Base-by-base conservation (phyloP, 1,140 invertebrate species). In the Drosophila ogumai region DNA sequence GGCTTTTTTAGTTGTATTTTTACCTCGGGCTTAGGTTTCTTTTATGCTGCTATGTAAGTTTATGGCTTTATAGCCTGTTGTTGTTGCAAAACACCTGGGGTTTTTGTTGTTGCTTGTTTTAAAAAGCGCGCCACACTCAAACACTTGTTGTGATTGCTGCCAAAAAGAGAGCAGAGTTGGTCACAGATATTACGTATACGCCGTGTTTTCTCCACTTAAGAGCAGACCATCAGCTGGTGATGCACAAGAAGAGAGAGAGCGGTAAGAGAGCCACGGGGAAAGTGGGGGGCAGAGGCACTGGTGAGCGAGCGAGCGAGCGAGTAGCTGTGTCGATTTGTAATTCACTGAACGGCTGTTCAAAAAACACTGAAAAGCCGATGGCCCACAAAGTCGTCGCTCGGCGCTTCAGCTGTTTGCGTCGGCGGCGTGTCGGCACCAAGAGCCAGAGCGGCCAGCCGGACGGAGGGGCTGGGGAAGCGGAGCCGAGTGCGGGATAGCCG, bases 261-360 rank as follows among this genome's bases (percentile, higher is more conserved):
- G 56, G 47, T 31, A 44, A 65, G 19, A 52, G 32, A 22, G 15
- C 7, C 25, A 52, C 31, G 60, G 34, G 9, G 31, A n/a, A 15
- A n/a, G 43, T 22, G 36, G 60, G 38, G 25, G 19, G 13, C 5
- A 10, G 12, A 3, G 19, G 25, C 15, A n/a, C 38, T 22, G 46
- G 13, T 10, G 57, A 32, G 50, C 44, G 44, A 69, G 79, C 57
- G 66, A 60, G 66, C 58, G 59, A 46, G 66, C 66, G 38, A 52
- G 47, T 54, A 13, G 66, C 38, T 55, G 17, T 8, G 61, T 12
- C 47, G 66, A 67, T 69, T 69, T 69, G 66, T 73, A 50, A 71
- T 72, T 85, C 58, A 80, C 69, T 80, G 72, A 74, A 81, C 80
- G 73, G 54, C 75, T 78, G 75, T 90, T 88, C 85, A 80, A 60